Percentiles rank a stretch among this genome's conserved stretches.
These are phyloP conservation scores for Alosa sapidissima DNA, from an alignment of 2,797 vertebrate genomes.

Conservation along the genomic window DNA sequence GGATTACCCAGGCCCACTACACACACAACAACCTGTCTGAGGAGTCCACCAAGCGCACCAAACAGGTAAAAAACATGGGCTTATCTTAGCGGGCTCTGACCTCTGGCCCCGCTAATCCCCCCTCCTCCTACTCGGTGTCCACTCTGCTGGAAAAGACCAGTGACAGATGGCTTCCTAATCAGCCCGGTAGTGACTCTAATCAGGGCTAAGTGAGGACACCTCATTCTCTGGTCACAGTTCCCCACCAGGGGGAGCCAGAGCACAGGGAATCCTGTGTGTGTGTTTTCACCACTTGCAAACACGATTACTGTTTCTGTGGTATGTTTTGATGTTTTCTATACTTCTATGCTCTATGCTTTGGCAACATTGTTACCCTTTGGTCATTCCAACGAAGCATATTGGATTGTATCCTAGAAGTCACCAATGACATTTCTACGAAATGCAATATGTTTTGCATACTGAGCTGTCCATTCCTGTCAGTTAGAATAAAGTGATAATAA, in stretches of 20 bases:
- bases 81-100: neutral
- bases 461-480: neutral
- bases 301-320: too few species aligned
- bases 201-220: constrained; percentile 49
- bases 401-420: neutral
- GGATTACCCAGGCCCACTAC: constrained; percentile 97
- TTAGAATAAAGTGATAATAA: neutral
- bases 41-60: constrained; percentile 91
- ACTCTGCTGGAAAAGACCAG: neutral
- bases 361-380: neutral
- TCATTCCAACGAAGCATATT: neutral
- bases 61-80: constrained; percentile 80
- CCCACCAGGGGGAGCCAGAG: neutral
- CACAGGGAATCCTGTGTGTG: neutral
- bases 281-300: too few species aligned
- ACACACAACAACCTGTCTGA: constrained; percentile 94
- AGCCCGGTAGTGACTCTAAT: constrained; percentile 68
- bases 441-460: neutral
- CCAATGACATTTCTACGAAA: neutral
- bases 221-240: neutral
- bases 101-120: neutral
- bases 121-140: neutral
- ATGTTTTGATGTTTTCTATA: too few species aligned
- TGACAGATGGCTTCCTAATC: constrained; percentile 63
- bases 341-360: too few species aligned